These are phyloP conservation scores for Pollenia amentaria DNA, from an alignment of 2,888 invertebrate genomes.

Conservation along the genomic window DNA sequence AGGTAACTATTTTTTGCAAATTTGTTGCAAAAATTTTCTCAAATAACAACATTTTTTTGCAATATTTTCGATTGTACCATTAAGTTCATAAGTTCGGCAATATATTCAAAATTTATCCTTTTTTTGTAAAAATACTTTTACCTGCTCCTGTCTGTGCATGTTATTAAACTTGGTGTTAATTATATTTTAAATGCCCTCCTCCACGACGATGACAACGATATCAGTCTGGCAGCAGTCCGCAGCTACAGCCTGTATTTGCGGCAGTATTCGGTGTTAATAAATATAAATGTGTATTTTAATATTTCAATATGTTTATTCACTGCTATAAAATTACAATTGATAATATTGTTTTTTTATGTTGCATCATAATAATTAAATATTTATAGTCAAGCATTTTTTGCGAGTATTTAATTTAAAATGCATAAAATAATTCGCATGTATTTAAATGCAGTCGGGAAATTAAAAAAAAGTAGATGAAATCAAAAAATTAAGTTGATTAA, in stretches of 20 bases:
- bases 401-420: background rate
- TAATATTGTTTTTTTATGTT: slow-evolving; percentile 26
- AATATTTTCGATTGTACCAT: no score
- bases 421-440: background rate
- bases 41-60: no score
- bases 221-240: background rate
- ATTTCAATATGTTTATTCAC: slow-evolving; percentile 52
- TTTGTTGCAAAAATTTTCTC: no score
- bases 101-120: background rate
- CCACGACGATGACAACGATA: slow-evolving; percentile 26
- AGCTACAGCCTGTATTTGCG: background rate
- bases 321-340: slow-evolving; percentile 44
- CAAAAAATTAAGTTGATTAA: slow-evolving; percentile 1
- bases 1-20: no score
- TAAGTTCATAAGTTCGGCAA: background rate
- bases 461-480: background rate
- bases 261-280: background rate
- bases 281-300: background rate
- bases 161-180: slow-evolving; percentile 32
- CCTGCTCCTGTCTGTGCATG: background rate
- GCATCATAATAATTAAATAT: slow-evolving; percentile 27
- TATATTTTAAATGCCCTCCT: slow-evolving; percentile 45
- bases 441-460: background rate
- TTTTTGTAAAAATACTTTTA: background rate
- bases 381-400: background rate